Evolutionary conservation across 2,888 invertebrate genomes (phyloP).

Genomic region (Eledona agricola): DNA sequence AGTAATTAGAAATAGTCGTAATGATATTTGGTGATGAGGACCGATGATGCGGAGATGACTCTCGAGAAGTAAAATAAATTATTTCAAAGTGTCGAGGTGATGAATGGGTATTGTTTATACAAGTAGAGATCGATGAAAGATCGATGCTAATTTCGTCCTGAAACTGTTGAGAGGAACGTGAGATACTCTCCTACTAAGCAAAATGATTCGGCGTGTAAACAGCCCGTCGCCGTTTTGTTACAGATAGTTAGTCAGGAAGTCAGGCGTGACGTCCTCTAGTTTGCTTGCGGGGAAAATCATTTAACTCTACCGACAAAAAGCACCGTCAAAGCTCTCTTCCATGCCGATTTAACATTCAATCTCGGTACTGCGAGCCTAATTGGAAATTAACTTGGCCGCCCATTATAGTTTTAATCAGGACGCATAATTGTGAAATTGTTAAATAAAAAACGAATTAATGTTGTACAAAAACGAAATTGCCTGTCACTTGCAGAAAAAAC

Average conservation of each 20-base stretch:
- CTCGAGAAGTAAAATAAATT: slow-evolving; percentile 32
- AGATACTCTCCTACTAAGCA: slow-evolving; percentile 26
- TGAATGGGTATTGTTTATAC: slow-evolving; percentile 16
- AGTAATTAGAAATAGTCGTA: slow-evolving; percentile 33
- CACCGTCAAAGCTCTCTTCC: too few species aligned
- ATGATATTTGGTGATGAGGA: slow-evolving; percentile 9
- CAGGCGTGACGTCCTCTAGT: slow-evolving; percentile 35
- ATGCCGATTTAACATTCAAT: too few species aligned
- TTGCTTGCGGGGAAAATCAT: slow-evolving; percentile 14
- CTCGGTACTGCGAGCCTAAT: too few species aligned
- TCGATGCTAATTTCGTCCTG: slow-evolving; percentile 6
- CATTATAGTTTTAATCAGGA: too few species aligned
- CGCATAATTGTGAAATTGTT: too few species aligned
- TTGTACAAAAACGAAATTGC: too few species aligned
- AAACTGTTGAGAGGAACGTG: slow-evolving; percentile 14
- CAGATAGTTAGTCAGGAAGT: slow-evolving; percentile 39
- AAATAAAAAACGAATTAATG: too few species aligned
- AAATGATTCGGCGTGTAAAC: slow-evolving; percentile 37
- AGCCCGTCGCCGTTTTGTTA: slow-evolving; percentile 37
- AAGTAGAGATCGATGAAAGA: slow-evolving; percentile 4
- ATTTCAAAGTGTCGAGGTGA: slow-evolving; percentile 23
- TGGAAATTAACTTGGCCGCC: too few species aligned
- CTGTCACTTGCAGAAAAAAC: too few species aligned
- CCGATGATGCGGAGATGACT: slow-evolving; percentile 15
- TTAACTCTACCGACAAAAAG: slow-evolving; percentile 6